Conservation (phyloP, 2,113 vertebrate genomes). For the Bujurquina vittata region DNA sequence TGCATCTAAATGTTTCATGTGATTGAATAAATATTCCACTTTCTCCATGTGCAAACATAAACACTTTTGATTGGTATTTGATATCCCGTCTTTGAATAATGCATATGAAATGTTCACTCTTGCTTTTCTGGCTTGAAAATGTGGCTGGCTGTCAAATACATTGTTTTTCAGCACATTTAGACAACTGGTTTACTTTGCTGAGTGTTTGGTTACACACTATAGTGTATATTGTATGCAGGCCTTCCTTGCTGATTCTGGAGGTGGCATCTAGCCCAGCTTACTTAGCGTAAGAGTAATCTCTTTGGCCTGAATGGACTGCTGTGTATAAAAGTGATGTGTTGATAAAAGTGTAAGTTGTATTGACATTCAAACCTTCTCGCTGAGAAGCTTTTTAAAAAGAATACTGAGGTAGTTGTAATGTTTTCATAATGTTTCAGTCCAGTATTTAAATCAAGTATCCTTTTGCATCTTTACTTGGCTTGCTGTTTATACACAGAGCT, state of each 20-base stretch:
- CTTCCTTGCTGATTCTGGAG: slow-evolving; percentile 15
- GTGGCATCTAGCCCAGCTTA: slow-evolving; percentile 2
- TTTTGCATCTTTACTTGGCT: not conserved
- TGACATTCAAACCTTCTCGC: slow-evolving; percentile 17
- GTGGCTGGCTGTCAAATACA: slow-evolving; percentile 9
- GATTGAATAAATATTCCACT: slow-evolving; percentile 20
- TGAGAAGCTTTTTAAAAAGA: not conserved
- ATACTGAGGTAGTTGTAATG: not conserved
- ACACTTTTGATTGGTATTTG: slow-evolving; percentile 20
- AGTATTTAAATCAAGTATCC: not conserved
- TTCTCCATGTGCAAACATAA: slow-evolving; percentile 10
- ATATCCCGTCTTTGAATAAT: slow-evolving; percentile 20
- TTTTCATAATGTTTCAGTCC: not conserved
- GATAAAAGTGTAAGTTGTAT: slow-evolving; percentile 24
- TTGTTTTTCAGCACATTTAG: slow-evolving; percentile 22
- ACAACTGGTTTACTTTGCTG: slow-evolving; percentile 19
- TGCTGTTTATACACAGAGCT: not conserved
- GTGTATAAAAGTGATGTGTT: not conserved
- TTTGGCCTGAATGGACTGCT: slow-evolving; percentile 5
- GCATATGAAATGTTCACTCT: not conserved
- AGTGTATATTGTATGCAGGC: not conserved
- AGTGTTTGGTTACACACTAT: slow-evolving; percentile 7
- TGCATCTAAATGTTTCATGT: slow-evolving; percentile 38
- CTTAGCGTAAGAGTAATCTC: slow-evolving; percentile 8
- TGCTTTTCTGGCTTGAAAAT: not conserved